A percentile compares a stretch with the other conserved stretches of the same genome.
Evolutionary conservation across 2,113 vertebrate genomes (phyloP).

Genomic region (Burhinus oedicnemus): DNA sequence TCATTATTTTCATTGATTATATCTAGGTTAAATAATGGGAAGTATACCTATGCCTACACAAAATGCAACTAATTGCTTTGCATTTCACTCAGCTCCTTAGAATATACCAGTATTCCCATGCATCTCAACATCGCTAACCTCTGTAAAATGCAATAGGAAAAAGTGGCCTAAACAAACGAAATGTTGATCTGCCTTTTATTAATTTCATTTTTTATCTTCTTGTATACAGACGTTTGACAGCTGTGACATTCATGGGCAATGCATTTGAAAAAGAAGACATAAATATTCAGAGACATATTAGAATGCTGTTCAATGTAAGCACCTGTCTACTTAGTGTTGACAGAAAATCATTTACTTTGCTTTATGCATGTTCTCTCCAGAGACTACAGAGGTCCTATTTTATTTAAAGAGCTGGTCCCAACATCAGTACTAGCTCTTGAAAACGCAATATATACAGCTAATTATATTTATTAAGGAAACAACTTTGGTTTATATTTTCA

Average conservation of each 20-base stretch:
- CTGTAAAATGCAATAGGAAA: slow-evolving; percentile 12
- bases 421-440: slow-evolving; percentile 71
- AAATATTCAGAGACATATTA: slow-evolving; percentile 98
- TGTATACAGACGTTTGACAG: slow-evolving; percentile 89
- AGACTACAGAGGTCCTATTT: slow-evolving; percentile 91
- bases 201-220: slow-evolving; percentile 91
- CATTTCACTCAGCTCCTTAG: slow-evolving; percentile 56
- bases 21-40: slow-evolving; percentile 48
- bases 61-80: slow-evolving; percentile 3
- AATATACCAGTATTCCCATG: slow-evolving; percentile 24
- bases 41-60: not conserved
- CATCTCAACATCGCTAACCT: slow-evolving; percentile 45
- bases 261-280: slow-evolving; percentile 91
- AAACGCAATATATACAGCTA: slow-evolving; percentile 75
- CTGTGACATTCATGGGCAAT: slow-evolving; percentile 95
- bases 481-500: slow-evolving; percentile 76
- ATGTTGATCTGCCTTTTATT: slow-evolving; percentile 91
- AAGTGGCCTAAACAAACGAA: slow-evolving; percentile 83
- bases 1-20: slow-evolving; percentile 64
- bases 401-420: slow-evolving; percentile 85
- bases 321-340: slow-evolving; percentile 98
- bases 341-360: slow-evolving; percentile 93
- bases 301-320: slow-evolving; percentile 96
- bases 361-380: slow-evolving; percentile 86
- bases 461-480: slow-evolving; percentile 81